Percentiles rank a stretch among this genome's conserved stretches.
phyloP scores from a whole-genome alignment of 2,113 vertebrate genomes.

The Otocyon megalotis region DNA sequence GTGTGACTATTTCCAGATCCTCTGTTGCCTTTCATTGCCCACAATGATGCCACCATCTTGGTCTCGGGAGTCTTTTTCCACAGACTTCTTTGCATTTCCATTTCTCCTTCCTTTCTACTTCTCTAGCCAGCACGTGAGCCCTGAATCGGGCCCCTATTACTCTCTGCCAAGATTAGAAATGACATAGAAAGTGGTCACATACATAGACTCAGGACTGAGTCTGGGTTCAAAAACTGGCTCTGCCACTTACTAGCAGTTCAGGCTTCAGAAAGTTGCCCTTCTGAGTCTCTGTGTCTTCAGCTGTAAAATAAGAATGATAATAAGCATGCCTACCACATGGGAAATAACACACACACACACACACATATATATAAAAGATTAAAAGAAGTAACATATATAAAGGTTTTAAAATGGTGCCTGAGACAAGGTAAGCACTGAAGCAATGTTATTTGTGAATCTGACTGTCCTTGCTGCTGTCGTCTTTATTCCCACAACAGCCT shows the following conservation, averaged over 20 bases:
- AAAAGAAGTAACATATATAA: not conserved
- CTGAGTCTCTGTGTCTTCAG: not conserved
- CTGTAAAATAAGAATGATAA: not conserved
- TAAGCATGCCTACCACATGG: not conserved
- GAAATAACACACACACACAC: too few species aligned
- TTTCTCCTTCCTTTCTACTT: not conserved
- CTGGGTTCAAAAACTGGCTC: not conserved
- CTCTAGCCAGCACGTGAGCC: not conserved
- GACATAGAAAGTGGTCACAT: not conserved
- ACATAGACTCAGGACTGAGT: not conserved
- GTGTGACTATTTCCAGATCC: not conserved
- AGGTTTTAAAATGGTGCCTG: not conserved
- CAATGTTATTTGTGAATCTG: not conserved
- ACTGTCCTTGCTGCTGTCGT: not conserved
- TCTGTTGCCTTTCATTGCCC: not conserved
- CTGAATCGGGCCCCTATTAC: not conserved
- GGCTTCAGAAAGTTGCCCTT: not conserved
- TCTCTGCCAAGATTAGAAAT: not conserved
- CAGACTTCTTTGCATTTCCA: conserved; percentile 5
- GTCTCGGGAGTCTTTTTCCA: not conserved
- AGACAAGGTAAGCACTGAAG: not conserved
- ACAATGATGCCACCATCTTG: not conserved
- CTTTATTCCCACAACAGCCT: not conserved
- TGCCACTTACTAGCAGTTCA: not conserved
- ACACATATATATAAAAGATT: not conserved